Percentiles rank a stretch among this genome's conserved stretches.
phyloP scores from a whole-genome alignment of 2,888 invertebrate genomes.

The Andrena bicolor region DNA sequence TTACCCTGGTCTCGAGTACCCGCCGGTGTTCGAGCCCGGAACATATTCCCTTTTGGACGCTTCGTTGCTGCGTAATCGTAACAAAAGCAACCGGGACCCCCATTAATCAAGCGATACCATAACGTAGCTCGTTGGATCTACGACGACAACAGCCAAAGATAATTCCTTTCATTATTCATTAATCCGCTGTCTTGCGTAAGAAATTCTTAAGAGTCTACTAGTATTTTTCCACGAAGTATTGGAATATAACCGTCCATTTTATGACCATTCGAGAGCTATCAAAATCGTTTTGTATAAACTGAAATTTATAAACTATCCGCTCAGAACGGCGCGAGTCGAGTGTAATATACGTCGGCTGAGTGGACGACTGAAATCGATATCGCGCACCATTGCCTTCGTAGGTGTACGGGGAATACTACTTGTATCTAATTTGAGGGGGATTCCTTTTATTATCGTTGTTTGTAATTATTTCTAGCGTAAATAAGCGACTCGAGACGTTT shows the following conservation, averaged over 20 bases:
- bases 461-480: conserved; percentile 30
- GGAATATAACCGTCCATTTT: conserved; percentile 61
- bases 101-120: conserved; percentile 43
- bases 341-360: conserved; percentile 41
- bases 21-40: conserved; percentile 94
- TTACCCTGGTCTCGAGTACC: conserved; percentile 94
- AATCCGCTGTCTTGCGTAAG: conserved; percentile 37
- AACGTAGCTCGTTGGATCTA: conserved; percentile 21
- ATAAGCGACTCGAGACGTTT: conserved; percentile 18
- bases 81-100: conserved; percentile 70
- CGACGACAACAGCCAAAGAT: conserved; percentile 67
- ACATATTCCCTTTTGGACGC: conserved; percentile 91
- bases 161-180: conserved; percentile 41
- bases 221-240: conserved; percentile 60
- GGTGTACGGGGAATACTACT: conserved; percentile 37
- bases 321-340: conserved; percentile 16
- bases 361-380: conserved; percentile 67
- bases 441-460: conserved; percentile 49
- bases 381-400: conserved; percentile 51
- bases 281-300: conserved; percentile 39
- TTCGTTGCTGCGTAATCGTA: conserved; percentile 78
- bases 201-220: conserved; percentile 34
- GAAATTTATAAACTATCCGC: conserved; percentile 34
- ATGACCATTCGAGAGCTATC: conserved; percentile 31
- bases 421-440: conserved; percentile 35